These are phyloP conservation scores for Mesodorylaimus sp. DNA, from an alignment of 2,888 invertebrate genomes.

Conservation along the genomic window DNA sequence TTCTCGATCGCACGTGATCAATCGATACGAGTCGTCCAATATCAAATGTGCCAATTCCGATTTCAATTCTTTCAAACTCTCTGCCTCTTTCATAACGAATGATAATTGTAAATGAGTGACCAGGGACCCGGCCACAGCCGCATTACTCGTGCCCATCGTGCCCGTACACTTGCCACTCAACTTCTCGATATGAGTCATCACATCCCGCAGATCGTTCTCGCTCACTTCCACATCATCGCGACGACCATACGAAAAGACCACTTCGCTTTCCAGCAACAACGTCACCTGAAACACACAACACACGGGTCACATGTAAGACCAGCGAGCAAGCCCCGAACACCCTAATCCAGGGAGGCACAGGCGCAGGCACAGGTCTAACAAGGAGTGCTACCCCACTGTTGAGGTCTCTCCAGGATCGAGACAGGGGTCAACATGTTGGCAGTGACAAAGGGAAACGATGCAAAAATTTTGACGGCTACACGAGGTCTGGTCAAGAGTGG, in stretches of 20 bases:
- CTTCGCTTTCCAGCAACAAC: neutral
- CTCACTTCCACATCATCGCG: neutral
- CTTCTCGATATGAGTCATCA: neutral
- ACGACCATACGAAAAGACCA: neutral
- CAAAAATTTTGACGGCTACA: too few relatives aligned
- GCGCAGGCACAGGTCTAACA: too few relatives aligned
- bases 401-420: too few relatives aligned
- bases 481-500: too few relatives aligned
- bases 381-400: too few relatives aligned
- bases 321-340: too few relatives aligned
- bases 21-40: too few relatives aligned
- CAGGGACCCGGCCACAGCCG: neutral
- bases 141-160: too few relatives aligned
- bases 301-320: neutral
- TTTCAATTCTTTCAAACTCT: slow-evolving; percentile 1
- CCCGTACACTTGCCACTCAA: neutral
- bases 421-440: too few relatives aligned
- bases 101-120: slow-evolving; percentile 1
- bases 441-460: too few relatives aligned
- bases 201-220: neutral
- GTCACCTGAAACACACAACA: neutral
- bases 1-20: too few relatives aligned
- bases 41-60: neutral
- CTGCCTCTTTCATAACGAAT: slow-evolving; percentile 6
- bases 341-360: too few relatives aligned